Conservation (phyloP, 2,888 invertebrate genomes). For the Argyra leucocephala region DNA sequence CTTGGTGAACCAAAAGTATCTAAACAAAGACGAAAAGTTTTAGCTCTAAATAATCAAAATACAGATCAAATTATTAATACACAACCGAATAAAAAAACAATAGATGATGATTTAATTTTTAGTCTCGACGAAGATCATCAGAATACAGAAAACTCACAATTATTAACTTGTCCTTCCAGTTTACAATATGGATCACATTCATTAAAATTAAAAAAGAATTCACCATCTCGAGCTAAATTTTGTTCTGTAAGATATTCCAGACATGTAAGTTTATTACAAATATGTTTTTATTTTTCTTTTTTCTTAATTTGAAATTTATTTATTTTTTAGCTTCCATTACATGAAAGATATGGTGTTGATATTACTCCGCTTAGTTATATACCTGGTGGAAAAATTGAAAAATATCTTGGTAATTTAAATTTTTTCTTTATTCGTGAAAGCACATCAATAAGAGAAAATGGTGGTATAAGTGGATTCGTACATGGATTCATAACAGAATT, state of each 20-base stretch:
- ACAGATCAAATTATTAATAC: constrained; percentile 19
- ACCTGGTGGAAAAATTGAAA: constrained; percentile 66
- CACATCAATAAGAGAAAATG: constrained; percentile 80
- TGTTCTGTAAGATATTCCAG: constrained; percentile 24
- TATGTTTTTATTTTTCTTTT: neutral
- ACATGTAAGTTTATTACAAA: constrained; percentile 22
- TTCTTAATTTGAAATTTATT: constrained; percentile 12
- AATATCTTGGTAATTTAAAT: constrained; percentile 81
- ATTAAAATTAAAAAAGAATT: constrained; percentile 47
- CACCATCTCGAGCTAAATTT: constrained; percentile 45
- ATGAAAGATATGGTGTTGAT: constrained; percentile 53
- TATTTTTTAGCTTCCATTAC: constrained; percentile 37
- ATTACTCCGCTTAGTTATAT: constrained; percentile 74
- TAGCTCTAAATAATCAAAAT: constrained; percentile 26
- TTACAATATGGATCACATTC: constrained; percentile 37
- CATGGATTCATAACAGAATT: constrained; percentile 91
- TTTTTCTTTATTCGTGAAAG: constrained; percentile 94
- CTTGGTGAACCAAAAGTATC: constrained; percentile 52
- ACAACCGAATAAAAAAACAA: constrained; percentile 29
- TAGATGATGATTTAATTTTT: constrained; percentile 74
- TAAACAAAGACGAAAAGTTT: constrained; percentile 44
- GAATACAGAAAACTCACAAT: constrained; percentile 32
- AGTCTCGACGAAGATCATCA: constrained; percentile 67
- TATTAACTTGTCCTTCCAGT: constrained; percentile 25
- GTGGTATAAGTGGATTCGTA: constrained; percentile 88